These are phyloP conservation scores for Eumeta japonica DNA, from an alignment of 1,140 invertebrate species.

Conservation along the genomic window DNA sequence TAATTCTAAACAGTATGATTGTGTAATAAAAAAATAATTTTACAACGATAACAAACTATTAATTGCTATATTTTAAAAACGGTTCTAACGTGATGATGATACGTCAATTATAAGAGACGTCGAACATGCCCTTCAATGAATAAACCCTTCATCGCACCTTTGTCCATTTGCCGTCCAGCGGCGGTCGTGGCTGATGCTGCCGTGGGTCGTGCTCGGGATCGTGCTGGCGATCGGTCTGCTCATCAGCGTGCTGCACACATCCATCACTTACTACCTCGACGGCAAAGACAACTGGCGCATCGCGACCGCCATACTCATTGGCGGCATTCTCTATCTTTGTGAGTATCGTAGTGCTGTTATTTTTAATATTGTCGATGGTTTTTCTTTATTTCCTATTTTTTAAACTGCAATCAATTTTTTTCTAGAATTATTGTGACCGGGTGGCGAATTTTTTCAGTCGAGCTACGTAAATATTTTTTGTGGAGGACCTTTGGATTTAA, in stretches of 20 bases:
- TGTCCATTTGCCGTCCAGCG: constrained; percentile 55
- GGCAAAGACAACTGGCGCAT: constrained; percentile 31
- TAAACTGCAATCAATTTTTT: background rate
- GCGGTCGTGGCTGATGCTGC: constrained; percentile 77
- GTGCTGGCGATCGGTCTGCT: constrained; percentile 72
- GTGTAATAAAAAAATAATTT: too few species aligned
- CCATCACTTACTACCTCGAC: constrained; percentile 69
- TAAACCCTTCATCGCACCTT: too few species aligned
- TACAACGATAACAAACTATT: too few species aligned
- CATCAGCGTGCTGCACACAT: constrained; percentile 74
- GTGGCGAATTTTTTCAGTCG: too few species aligned
- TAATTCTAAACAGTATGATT: too few species aligned
- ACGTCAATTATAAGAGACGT: too few species aligned
- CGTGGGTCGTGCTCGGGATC: constrained; percentile 76
- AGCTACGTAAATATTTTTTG: too few species aligned
- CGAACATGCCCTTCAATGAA: too few species aligned
- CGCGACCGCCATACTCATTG: constrained; percentile 35
- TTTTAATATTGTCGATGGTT: too few species aligned
- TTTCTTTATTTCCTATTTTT: background rate
- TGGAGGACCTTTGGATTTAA: too few species aligned
- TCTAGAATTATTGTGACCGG: background rate
- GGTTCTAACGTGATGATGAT: too few species aligned
- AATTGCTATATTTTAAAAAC: too few species aligned
- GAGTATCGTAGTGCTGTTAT: constrained; percentile 14
- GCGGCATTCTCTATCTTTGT: constrained; percentile 43